Conservation (phyloP, 2,888 invertebrate species). For the Ephialtes manifestator region DNA sequence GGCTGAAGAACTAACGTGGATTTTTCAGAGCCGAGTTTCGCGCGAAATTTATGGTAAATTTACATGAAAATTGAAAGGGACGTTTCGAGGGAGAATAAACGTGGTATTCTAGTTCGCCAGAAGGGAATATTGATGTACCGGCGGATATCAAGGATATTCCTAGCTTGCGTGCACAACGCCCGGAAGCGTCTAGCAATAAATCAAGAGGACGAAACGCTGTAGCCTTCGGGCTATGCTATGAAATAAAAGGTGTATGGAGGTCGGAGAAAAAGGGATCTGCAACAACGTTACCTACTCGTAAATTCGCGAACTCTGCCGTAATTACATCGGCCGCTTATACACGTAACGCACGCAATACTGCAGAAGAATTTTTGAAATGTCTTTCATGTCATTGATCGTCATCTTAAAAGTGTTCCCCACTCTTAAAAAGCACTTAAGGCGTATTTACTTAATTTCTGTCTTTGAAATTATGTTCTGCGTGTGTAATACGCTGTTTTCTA, state of each 20-base stretch:
- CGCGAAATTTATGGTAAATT: constrained; percentile 65
- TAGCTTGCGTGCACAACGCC: constrained; percentile 57
- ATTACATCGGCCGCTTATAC: constrained; percentile 37
- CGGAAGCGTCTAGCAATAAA: constrained; percentile 60
- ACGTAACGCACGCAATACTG: constrained; percentile 21
- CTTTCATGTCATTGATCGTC: background rate
- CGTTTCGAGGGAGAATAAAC: constrained; percentile 53
- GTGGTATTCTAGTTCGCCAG: constrained; percentile 18
- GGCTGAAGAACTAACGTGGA: constrained; percentile 25
- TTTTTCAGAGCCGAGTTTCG: constrained; percentile 32
- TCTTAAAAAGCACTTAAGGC: background rate
- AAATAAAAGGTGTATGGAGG: constrained; percentile 22
- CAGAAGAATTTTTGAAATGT: constrained; percentile 41
- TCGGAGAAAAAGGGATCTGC: constrained; percentile 22
- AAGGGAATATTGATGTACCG: constrained; percentile 68
- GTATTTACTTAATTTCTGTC: too few relatives aligned
- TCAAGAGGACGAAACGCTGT: constrained; percentile 52
- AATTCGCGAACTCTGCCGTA: constrained; percentile 27
- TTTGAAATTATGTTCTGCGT: too few relatives aligned
- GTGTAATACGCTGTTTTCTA: too few relatives aligned
- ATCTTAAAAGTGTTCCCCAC: background rate
- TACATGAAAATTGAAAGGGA: constrained; percentile 72
- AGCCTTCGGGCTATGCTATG: constrained; percentile 29
- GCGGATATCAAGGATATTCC: constrained; percentile 69
- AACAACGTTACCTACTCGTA: constrained; percentile 27